Conservation (phyloP, 37 sponge, comb jelly and placozoan species). For the Chondrilla cf. caribensis region DNA sequence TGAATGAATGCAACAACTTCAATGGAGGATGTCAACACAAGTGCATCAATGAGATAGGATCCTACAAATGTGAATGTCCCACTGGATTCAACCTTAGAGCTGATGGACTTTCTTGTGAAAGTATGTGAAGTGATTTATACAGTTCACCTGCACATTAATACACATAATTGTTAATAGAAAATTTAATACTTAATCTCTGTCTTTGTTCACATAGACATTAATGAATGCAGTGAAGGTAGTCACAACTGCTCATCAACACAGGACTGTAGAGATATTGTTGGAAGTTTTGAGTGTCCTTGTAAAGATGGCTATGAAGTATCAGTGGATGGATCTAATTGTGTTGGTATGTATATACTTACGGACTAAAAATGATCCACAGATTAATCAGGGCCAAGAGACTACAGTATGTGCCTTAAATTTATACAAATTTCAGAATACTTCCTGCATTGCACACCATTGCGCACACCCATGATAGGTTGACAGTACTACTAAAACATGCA, state of each 20-base stretch:
- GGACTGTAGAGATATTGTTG: conserved; percentile 28
- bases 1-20: neutral
- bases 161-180: neutral
- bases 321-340: neutral
- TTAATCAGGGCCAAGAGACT: no score
- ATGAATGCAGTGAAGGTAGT: conserved; percentile 30
- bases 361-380: no score
- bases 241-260: conserved; percentile 26
- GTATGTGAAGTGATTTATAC: neutral
- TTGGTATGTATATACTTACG: neutral
- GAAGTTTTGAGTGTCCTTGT: conserved; percentile 43
- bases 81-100: neutral
- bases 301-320: conserved; percentile 20
- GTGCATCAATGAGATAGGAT: conserved; percentile 1
- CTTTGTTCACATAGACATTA: conserved; percentile 20
- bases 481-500: no score
- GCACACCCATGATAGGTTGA: no score
- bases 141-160: neutral
- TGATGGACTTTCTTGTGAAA: neutral
- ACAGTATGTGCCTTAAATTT: no score
- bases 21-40: conserved; percentile 14
- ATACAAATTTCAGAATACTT: no score
- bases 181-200: neutral
- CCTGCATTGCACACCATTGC: no score
- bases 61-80: conserved; percentile 8